Conservation (phyloP, 2,113 vertebrate species). For the Limanda limanda region DNA sequence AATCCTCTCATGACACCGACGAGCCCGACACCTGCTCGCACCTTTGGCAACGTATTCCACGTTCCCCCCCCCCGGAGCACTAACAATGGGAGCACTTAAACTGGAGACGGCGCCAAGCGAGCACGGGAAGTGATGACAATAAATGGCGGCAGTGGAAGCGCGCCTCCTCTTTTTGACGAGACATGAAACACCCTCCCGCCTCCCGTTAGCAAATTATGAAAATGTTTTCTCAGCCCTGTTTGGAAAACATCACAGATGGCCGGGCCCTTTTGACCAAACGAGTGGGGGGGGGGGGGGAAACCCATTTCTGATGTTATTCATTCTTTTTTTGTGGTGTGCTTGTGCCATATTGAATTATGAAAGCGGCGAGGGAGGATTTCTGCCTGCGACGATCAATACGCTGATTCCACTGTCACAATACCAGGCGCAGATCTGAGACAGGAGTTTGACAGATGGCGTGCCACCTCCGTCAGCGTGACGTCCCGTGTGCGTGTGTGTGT, state of each 20-base stretch:
- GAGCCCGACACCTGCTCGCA: conserved; percentile 50
- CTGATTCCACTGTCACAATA: conserved; percentile 70
- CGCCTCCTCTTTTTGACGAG: conserved; percentile 49
- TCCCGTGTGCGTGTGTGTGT: conserved; percentile 19
- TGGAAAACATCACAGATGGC: conserved; percentile 56
- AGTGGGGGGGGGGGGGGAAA: not conserved
- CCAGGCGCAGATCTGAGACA: conserved; percentile 58
- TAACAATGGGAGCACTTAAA: conserved; percentile 54
- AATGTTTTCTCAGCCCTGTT: conserved; percentile 46
- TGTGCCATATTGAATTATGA: conserved; percentile 73
- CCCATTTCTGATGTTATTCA: conserved; percentile 62
- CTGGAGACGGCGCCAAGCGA: conserved; percentile 21
- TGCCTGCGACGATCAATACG: conserved; percentile 70
- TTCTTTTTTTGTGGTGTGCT: conserved; percentile 57
- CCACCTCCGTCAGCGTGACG: conserved; percentile 72
- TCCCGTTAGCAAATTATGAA: conserved; percentile 58
- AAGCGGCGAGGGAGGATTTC: conserved; percentile 60
- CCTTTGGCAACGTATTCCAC: conserved; percentile 25
- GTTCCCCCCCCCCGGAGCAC: conserved; percentile 19
- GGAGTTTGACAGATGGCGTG: conserved; percentile 74
- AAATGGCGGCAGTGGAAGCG: conserved; percentile 62
- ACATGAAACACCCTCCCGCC: conserved; percentile 37
- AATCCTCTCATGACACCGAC: conserved; percentile 38
- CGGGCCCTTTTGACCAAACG: conserved; percentile 43
- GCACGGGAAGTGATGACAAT: conserved; percentile 62